Percentiles rank a stretch among this genome's conserved stretches.
phyloP scores from a whole-genome alignment of 2,888 invertebrate species.

The Cheiracanthium punctorium region DNA sequence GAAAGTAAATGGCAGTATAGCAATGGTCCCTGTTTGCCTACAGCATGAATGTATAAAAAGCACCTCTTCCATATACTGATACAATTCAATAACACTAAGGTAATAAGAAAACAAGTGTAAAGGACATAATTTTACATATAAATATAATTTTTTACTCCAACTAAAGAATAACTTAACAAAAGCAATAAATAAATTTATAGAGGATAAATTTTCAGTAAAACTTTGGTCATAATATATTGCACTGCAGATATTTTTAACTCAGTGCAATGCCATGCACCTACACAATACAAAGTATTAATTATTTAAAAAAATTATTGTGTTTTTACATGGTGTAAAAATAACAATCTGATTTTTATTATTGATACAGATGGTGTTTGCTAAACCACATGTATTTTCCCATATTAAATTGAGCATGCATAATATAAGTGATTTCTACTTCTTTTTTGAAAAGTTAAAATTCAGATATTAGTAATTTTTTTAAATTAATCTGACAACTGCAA shows the following conservation, averaged over 20 bases:
- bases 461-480: no score
- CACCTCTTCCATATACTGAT: background rate
- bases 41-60: conserved; percentile 1
- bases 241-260: background rate
- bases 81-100: background rate
- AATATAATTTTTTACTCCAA: background rate
- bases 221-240: background rate
- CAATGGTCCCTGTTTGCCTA: conserved; percentile 58
- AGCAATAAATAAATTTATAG: background rate
- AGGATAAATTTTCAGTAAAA: background rate
- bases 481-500: no score
- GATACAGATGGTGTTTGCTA: no score
- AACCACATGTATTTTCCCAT: no score
- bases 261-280: background rate
- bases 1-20: conserved; percentile 4
- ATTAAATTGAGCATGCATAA: no score
- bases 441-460: no score
- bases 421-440: no score
- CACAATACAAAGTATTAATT: background rate
- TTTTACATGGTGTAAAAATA: no score
- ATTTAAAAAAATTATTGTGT: no score
- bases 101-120: background rate
- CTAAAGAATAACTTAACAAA: background rate
- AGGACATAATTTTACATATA: background rate
- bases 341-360: no score